These are phyloP conservation scores for Amphilophus citrinellus DNA, from an alignment of 2,113 vertebrate genomes.

Conservation along the genomic window DNA sequence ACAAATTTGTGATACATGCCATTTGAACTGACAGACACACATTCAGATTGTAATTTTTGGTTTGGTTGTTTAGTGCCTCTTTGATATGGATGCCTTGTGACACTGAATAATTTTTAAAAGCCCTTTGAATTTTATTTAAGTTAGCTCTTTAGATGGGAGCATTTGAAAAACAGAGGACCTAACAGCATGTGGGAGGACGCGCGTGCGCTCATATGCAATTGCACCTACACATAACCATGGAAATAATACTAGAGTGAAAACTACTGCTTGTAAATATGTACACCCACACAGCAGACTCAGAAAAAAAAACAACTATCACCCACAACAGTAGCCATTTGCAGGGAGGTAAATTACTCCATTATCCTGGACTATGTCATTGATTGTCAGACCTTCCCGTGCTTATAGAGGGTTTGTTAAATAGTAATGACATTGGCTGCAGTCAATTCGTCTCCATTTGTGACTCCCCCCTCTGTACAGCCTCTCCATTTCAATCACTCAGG, in stretches of 20 bases:
- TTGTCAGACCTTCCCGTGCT: conserved; percentile 31
- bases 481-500: conserved; percentile 48
- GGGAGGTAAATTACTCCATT: conserved; percentile 66
- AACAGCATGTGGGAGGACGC: conserved; percentile 18
- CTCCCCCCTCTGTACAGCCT: conserved; percentile 17
- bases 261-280: conserved; percentile 51
- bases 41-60: not conserved
- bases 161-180: not conserved
- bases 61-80: not conserved
- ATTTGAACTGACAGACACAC: not conserved
- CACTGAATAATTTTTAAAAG: conserved; percentile 36
- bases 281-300: conserved; percentile 44
- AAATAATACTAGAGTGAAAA: conserved; percentile 31
- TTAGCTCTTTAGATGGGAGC: conserved; percentile 21
- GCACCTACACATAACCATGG: conserved; percentile 29
- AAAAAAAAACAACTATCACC: conserved; percentile 7
- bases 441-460: conserved; percentile 54
- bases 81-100: not conserved
- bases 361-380: conserved; percentile 54
- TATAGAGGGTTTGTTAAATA: conserved; percentile 63
- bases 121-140: not conserved
- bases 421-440: conserved; percentile 55
- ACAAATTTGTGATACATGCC: not conserved
- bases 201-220: not conserved
- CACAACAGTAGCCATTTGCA: conserved; percentile 38